Evolutionary conservation across 1,140 invertebrate species (phyloP).

Genomic region (Trichoplusia ni): DNA sequence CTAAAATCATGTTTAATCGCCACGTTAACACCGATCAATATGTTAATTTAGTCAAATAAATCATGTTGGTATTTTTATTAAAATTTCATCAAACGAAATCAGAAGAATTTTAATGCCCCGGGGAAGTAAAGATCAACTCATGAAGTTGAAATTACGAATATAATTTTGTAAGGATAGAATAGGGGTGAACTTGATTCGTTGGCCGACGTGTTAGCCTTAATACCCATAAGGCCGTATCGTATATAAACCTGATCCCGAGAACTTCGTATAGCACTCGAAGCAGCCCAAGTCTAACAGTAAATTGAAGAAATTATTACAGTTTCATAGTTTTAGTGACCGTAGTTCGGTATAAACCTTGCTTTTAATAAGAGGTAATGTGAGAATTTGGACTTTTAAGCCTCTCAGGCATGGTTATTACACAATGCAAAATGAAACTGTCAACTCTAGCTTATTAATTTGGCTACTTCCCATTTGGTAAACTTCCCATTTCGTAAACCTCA

Average conservation of each 20-base stretch:
- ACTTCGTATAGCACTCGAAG: not conserved
- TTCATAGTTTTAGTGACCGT: constrained; percentile 3
- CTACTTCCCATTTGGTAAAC: too few relatives aligned
- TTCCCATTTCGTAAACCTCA: too few relatives aligned
- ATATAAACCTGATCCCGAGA: constrained; percentile 10
- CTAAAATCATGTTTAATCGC: too few relatives aligned
- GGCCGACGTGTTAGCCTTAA: not conserved
- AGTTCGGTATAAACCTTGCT: constrained; percentile 1
- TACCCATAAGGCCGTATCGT: not conserved
- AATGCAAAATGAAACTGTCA: constrained; percentile 23
- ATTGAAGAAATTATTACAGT: constrained; percentile 18
- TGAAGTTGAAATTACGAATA: constrained; percentile 5
- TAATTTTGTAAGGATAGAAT: constrained; percentile 8
- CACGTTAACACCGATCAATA: too few relatives aligned
- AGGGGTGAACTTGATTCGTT: not conserved
- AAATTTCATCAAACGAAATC: too few relatives aligned
- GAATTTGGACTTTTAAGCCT: constrained; percentile 6
- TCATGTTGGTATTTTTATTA: too few relatives aligned
- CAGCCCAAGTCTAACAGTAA: constrained; percentile 13
- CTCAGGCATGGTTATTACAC: constrained; percentile 1
- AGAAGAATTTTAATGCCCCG: too few relatives aligned
- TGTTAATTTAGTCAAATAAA: too few relatives aligned
- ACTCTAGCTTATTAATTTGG: not conserved
- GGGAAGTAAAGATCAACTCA: too few relatives aligned
- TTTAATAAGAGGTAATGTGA: constrained; percentile 1